Evolutionary conservation across 2,888 invertebrate species (phyloP), one percentile per base, ranked within the genome.

Genomic region (Uloborus plumipes): DNA sequence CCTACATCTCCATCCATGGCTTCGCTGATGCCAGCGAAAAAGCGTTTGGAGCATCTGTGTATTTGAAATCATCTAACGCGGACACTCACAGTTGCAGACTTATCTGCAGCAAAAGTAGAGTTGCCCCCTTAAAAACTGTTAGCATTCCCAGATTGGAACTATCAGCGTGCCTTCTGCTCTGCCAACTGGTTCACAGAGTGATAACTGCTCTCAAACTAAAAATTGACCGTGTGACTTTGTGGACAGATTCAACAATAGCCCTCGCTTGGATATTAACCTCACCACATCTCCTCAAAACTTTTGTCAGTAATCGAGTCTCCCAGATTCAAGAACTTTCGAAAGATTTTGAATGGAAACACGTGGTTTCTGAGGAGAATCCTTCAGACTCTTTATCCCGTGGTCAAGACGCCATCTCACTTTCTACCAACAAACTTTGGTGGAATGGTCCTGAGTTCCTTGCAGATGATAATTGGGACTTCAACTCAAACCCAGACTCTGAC

Each of bases 291-390:
- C 58, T 58, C 58, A 86, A 87, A 55, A 85, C 86, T 0, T 87
- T 86, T 81, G 87, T 87, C 0, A 76, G 81, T 1, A 87, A 87
- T 66, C 26, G 86, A 61, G 86, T 87, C 2, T 50, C 84, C 7
- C 49, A 84, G 70, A 87, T 87, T 11, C 84, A 85, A 55, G 58
- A 84, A 11, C 66, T 67, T 1, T 61, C 85, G 11, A 26, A 79
- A 15, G 59, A 69, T n/a, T 67, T 84, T 0, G 64, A 84, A 4
- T 87, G 87, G 87, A 26, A 26, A 53, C 16, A 53, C 53, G n/a
- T n/a, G 53, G 3, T 15, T 53, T 16, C n/a, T 3, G 53, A 53
- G 16, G 2, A 7, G 1, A 3, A 53, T 7, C 53, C n/a, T 3
- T 15, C 53, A 16, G 53, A 53, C n/a, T 7, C n/a, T 2, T 53